Percentiles rank a stretch among this genome's conserved stretches.
Conservation (phyloP, 2,113 vertebrate genomes). For the Otus sunia region DNA sequence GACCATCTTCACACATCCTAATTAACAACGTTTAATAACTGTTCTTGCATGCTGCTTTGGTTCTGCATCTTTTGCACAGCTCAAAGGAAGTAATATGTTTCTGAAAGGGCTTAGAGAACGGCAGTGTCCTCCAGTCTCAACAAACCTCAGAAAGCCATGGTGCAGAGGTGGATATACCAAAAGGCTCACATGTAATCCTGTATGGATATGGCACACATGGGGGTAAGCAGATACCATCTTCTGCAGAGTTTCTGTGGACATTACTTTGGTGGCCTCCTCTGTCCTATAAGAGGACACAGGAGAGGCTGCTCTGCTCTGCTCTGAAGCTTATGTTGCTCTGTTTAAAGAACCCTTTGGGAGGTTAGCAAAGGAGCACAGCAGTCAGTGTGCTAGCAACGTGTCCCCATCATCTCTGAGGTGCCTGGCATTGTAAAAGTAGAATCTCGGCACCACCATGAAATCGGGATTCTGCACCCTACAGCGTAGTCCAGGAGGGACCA, state of each 20-base stretch:
- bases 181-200: background rate
- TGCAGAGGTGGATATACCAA: background rate
- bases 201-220: background rate
- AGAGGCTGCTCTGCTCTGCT: background rate
- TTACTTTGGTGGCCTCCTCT: background rate
- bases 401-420: background rate
- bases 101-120: background rate
- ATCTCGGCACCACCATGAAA: background rate
- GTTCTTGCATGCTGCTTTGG: constrained; percentile 29
- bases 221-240: background rate
- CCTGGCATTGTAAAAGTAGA: background rate
- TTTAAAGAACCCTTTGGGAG: background rate
- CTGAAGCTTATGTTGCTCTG: background rate
- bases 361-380: background rate
- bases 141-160: background rate
- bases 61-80: background rate
- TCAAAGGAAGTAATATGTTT: background rate
- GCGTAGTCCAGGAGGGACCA: background rate
- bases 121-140: background rate
- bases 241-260: background rate
- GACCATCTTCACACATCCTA: constrained; percentile 56
- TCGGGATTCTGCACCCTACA: background rate
- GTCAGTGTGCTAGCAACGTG: accelerated
- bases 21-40: constrained; percentile 41
- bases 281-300: background rate